These are phyloP conservation scores for Aphidius ervi DNA, from an alignment of 1,140 invertebrate species.

Conservation along the genomic window DNA sequence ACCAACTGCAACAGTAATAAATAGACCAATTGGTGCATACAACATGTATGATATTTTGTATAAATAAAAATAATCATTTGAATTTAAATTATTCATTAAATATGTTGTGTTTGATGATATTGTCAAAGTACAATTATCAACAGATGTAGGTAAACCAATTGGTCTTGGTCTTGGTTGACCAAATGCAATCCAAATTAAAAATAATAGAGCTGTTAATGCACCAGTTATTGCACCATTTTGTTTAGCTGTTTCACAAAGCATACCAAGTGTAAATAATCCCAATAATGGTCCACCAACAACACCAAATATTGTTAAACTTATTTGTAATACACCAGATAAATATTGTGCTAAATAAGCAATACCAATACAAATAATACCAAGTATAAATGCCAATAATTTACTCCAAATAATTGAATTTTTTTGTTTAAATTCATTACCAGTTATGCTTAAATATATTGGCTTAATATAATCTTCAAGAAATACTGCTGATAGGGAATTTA, in stretches of 20 bases:
- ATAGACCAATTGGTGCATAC: constrained; percentile 69
- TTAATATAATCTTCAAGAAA: constrained; percentile 79
- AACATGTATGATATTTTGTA: constrained; percentile 86
- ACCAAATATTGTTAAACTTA: constrained; percentile 69
- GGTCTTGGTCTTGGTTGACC: constrained; percentile 67
- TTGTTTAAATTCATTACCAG: constrained; percentile 30
- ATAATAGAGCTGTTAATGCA: constrained; percentile 60
- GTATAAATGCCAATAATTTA: constrained; percentile 64
- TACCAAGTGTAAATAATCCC: constrained; percentile 75
- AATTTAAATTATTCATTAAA: neutral
- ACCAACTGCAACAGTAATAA: constrained; percentile 64
- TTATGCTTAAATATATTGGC: constrained; percentile 32
- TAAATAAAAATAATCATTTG: constrained; percentile 41
- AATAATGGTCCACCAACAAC: constrained; percentile 76
- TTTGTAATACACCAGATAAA: constrained; percentile 65
- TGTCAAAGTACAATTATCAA: constrained; percentile 25
- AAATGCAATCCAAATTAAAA: constrained; percentile 83
- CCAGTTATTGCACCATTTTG: constrained; percentile 67
- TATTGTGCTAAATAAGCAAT: constrained; percentile 71
- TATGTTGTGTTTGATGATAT: neutral
- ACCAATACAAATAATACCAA: constrained; percentile 65
- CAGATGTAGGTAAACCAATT: constrained; percentile 25
- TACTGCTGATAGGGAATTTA: constrained; percentile 84
- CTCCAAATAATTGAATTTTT: constrained; percentile 46
- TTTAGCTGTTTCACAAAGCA: constrained; percentile 64